phyloP scores from a whole-genome alignment of 1,140 invertebrate species.

The Ylistrum balloti region DNA sequence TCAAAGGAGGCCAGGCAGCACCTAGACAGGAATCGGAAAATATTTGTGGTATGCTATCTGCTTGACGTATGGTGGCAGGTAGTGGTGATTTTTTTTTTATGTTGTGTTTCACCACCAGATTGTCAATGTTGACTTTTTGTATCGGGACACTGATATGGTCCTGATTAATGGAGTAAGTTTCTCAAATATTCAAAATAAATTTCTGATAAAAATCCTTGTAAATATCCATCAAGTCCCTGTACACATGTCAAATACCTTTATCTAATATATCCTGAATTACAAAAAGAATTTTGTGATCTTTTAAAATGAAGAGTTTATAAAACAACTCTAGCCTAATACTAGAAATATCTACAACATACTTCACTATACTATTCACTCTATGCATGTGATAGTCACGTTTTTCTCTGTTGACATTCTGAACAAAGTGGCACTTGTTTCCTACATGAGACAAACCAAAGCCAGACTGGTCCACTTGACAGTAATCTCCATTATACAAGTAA shows the following conservation, averaged over 20 bases:
- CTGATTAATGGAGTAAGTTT: not conserved
- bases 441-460: not conserved
- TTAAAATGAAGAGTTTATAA: slow-evolving; percentile 19
- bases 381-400: not conserved
- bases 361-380: not conserved
- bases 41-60: not conserved
- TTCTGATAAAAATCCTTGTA: not conserved
- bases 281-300: not conserved
- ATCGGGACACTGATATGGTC: slow-evolving; percentile 10
- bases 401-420: not conserved
- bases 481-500: slow-evolving; percentile 20
- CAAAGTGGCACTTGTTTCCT: not conserved
- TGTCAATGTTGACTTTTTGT: slow-evolving; percentile 33
- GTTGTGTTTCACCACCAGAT: not conserved
- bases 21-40: slow-evolving; percentile 14
- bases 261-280: not conserved
- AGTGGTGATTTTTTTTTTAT: not conserved
- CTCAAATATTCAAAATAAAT: not conserved
- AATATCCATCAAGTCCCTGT: not conserved
- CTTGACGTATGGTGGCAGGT: not conserved
- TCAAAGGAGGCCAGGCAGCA: not conserved
- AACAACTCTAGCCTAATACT: not conserved
- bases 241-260: not conserved
- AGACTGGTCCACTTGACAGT: not conserved
- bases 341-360: not conserved